phyloP scores from a whole-genome alignment of 2,113 vertebrate genomes.

The Percopsis transmontana region DNA sequence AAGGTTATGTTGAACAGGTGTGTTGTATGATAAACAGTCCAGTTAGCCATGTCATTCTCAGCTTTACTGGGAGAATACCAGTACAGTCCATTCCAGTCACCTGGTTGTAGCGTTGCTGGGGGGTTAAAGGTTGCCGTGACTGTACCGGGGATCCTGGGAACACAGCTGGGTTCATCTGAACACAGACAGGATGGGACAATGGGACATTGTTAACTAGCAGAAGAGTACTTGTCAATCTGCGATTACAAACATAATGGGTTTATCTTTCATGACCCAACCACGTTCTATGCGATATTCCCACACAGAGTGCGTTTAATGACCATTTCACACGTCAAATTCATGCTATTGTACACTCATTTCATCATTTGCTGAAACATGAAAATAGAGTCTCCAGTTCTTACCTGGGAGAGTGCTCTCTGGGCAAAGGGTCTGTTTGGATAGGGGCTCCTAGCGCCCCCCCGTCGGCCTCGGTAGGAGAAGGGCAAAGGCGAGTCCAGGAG shows the following conservation, averaged over 20 bases:
- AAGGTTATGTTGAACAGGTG: neutral
- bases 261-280: too few species aligned
- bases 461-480: slow-evolving; percentile 58
- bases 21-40: neutral
- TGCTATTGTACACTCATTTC: neutral
- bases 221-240: neutral
- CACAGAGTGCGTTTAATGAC: neutral
- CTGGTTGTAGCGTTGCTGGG: slow-evolving; percentile 70
- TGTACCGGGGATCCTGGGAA: slow-evolving; percentile 62
- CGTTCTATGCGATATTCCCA: too few species aligned
- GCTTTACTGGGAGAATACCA: neutral
- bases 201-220: neutral
- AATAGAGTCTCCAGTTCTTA: too few species aligned
- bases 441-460: slow-evolving; percentile 43
- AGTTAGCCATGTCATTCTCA: neutral
- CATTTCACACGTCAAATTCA: neutral
- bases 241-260: too few species aligned
- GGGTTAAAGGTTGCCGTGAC: slow-evolving; percentile 66
- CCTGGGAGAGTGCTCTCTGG: slow-evolving; percentile 77
- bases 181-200: neutral
- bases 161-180: slow-evolving; percentile 66
- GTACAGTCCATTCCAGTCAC: slow-evolving; percentile 45
- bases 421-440: slow-evolving; percentile 68
- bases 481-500: slow-evolving; percentile 70
- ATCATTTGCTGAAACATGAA: neutral